These are phyloP conservation scores for Hymenochirus boettgeri DNA, from an alignment of 2,113 vertebrate species.

Conservation along the genomic window DNA sequence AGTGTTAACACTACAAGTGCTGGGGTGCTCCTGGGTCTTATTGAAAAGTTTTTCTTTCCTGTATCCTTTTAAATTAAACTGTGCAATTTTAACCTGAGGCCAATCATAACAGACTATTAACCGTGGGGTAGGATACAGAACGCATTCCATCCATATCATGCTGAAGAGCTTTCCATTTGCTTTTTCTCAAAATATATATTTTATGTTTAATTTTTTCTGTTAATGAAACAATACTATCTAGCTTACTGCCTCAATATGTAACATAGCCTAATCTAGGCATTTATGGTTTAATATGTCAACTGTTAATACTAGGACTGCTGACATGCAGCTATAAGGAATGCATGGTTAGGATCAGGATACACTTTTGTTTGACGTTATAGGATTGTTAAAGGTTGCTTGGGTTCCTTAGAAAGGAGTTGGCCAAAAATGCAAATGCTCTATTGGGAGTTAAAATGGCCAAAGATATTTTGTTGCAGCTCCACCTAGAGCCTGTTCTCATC, in stretches of 20 bases:
- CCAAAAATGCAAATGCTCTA: constrained; percentile 11
- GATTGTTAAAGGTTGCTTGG: constrained; percentile 13
- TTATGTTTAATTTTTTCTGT: too few relatives aligned
- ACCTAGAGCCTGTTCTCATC: constrained; percentile 37
- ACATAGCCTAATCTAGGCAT: not conserved
- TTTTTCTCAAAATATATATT: too few relatives aligned
- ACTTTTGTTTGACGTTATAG: constrained; percentile 32
- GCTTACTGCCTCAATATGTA: constrained; percentile 20
- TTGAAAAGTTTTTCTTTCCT: too few relatives aligned
- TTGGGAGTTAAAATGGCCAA: constrained; percentile 22
- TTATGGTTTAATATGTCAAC: constrained; percentile 4
- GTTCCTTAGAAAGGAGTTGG: constrained; percentile 5
- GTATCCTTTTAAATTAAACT: too few relatives aligned
- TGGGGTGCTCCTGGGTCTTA: too few relatives aligned
- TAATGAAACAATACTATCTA: not conserved
- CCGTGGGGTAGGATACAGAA: too few relatives aligned
- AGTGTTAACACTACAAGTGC: too few relatives aligned
- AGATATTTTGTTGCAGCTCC: constrained; percentile 29
- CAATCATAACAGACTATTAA: too few relatives aligned
- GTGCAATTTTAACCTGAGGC: too few relatives aligned
- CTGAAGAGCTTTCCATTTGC: too few relatives aligned
- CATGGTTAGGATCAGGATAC: constrained; percentile 34
- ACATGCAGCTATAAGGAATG: constrained; percentile 20
- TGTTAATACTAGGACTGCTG: constrained; percentile 15
- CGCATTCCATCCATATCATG: too few relatives aligned